Evolutionary conservation across 2,797 vertebrate species (phyloP), one percentile per base, ranked within the genome.

Genomic region (Pseudochromis fuscus): DNA sequence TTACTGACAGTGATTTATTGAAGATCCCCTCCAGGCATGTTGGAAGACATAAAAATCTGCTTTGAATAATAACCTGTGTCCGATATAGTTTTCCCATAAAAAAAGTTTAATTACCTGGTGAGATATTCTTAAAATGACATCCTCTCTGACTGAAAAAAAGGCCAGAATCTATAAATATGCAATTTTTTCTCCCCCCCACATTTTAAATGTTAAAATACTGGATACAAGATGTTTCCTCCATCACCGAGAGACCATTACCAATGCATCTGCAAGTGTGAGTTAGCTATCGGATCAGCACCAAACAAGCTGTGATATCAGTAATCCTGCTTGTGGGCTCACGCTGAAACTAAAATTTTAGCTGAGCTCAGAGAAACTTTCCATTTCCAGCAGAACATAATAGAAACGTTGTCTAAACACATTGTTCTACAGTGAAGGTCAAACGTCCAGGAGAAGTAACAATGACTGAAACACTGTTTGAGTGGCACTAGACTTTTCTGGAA

Each of bases 1-100:
- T 42, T 35, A 45, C 6, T 33, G 13, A 51, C 25, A 60, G 2
- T 27, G 3, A 60, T 42, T 53, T 53, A 49, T 27, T 51, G n/a
- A 51, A 51, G 27, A 51, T 51, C 25, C 49, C 49, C 49, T 51
- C 49, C 18, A 28, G 49, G 49, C 49, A 51, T 28, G 27, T 25
- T 48, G 9, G 11, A 48, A 48, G 23, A 25, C 25, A 24, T 48
- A 13, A 44, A 44, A 44, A 44, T 44, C 40, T 19, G 40, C 16
- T n/a, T n/a, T n/a, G 40, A 40, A 40, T 46, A 46, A 46, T 21
- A 46, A 46, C 19, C 19, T 23, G 44, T 46, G 44, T 46, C 19
- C 44, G 23, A 46, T 21, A 46, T 46, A 19, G 21, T 46, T 21
- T 23, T 46, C 19, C 19, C 38, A 40, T 40, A 40, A 40, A 40